Conservation (phyloP, 2,888 invertebrate species). For the Itoplectis maculator region DNA sequence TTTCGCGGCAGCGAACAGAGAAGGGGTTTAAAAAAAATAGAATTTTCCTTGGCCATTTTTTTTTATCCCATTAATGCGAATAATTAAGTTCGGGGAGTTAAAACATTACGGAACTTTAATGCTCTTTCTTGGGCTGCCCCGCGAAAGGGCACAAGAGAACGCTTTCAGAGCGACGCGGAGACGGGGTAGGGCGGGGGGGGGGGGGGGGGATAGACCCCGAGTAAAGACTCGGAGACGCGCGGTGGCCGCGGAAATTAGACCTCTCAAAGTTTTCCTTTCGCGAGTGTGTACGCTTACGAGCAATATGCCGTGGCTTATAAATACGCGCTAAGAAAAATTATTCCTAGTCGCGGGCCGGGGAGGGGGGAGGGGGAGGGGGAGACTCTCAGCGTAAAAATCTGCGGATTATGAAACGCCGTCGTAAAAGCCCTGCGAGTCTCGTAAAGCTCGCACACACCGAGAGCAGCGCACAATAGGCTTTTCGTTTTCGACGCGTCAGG, state of each 20-base stretch:
- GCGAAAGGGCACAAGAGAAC: slow-evolving; percentile 25
- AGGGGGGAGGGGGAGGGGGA: background rate
- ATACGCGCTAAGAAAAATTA: slow-evolving; percentile 54
- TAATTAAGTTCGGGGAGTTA: slow-evolving; percentile 40
- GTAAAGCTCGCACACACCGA: slow-evolving; percentile 72
- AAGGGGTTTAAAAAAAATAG: slow-evolving; percentile 10
- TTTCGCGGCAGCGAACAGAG: background rate
- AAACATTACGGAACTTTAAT: slow-evolving; percentile 53
- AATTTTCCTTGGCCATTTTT: slow-evolving; percentile 2
- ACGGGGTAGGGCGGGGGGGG: too few relatives aligned
- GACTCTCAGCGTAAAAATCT: slow-evolving; percentile 66
- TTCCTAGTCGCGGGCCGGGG: slow-evolving; percentile 62
- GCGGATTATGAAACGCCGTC: slow-evolving; percentile 71
- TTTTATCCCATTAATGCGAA: slow-evolving; percentile 29
- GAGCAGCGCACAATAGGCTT: slow-evolving; percentile 31
- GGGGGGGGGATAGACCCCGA: too few relatives aligned
- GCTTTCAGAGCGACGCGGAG: slow-evolving; percentile 13
- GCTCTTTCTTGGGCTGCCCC: slow-evolving; percentile 44
- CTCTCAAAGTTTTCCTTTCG: slow-evolving; percentile 56
- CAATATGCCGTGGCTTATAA: slow-evolving; percentile 66
- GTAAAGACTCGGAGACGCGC: slow-evolving; percentile 36
- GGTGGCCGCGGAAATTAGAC: slow-evolving; percentile 63
- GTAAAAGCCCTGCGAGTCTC: slow-evolving; percentile 60
- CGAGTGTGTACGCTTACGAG: slow-evolving; percentile 24
- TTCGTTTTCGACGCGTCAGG: background rate